Conservation (phyloP, 2,113 vertebrate genomes). For the Gadus chalcogrammus region DNA sequence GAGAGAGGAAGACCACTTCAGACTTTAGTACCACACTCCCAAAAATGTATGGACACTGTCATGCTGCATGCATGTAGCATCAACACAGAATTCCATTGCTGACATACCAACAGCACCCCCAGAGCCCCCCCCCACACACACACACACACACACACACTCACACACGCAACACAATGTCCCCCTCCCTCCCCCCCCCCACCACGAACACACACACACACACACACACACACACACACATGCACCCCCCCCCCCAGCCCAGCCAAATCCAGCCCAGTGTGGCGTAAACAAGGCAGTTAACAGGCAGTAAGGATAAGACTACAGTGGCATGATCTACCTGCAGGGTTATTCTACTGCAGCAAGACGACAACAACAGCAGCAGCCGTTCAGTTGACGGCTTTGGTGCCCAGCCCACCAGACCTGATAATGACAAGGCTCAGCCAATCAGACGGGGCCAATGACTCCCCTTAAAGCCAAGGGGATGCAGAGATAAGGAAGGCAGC, state of each 20-base stretch:
- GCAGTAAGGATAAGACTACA: slow-evolving; percentile 21
- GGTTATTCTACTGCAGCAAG: slow-evolving; percentile 20
- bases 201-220: not conserved
- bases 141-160: too few relatives aligned
- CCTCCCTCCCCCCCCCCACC: too few relatives aligned
- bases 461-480: slow-evolving; percentile 47
- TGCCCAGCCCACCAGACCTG: slow-evolving; percentile 54
- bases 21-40: too few relatives aligned
- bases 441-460: slow-evolving; percentile 38
- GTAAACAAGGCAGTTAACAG: slow-evolving; percentile 6
- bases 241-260: not conserved
- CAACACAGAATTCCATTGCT: not conserved
- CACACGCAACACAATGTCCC: too few relatives aligned
- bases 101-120: too few relatives aligned
- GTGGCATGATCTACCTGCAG: slow-evolving; percentile 34
- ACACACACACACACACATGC: too few relatives aligned
- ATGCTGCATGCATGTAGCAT: slow-evolving; percentile 12
- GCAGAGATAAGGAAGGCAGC: slow-evolving; percentile 53
- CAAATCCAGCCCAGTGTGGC: not conserved
- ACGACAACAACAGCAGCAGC: slow-evolving; percentile 39
- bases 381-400: slow-evolving; percentile 54
- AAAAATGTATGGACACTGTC: too few relatives aligned
- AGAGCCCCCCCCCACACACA: too few relatives aligned
- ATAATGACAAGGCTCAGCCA: slow-evolving; percentile 55
- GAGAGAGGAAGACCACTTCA: too few relatives aligned